Evolutionary conservation across 2,888 invertebrate genomes (phyloP).

Genomic region (Orthosia incerta): DNA sequence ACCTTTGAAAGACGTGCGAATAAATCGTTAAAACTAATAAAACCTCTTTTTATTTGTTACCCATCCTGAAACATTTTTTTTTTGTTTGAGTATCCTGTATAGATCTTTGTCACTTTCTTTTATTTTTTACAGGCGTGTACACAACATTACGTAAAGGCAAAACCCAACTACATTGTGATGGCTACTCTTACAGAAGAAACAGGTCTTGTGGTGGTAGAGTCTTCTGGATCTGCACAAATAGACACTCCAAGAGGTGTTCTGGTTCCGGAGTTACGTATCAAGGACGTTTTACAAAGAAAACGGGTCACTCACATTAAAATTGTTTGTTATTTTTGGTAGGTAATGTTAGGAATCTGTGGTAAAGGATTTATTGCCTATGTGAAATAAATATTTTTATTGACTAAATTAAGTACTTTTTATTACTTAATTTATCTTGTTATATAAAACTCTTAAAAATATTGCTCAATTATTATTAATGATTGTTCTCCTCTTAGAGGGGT

Average conservation of each 20-base stretch:
- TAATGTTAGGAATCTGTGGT: neutral
- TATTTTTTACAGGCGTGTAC: slow-evolving; percentile 25
- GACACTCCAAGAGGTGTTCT: neutral
- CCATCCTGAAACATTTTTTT: neutral
- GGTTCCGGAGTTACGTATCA: slow-evolving; percentile 23
- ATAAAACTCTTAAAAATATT: neutral
- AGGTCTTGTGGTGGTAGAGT: slow-evolving; percentile 23
- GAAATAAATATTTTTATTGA: too few relatives aligned
- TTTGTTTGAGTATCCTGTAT: neutral
- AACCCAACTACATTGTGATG: slow-evolving; percentile 24
- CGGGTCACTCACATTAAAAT: slow-evolving; percentile 25
- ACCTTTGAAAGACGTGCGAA: neutral
- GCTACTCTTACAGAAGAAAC: slow-evolving; percentile 62
- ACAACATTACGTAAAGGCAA: slow-evolving; percentile 1
- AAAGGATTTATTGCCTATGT: neutral
- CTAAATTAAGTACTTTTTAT: too few relatives aligned
- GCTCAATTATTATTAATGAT: neutral
- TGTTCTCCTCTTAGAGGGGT: slow-evolving; percentile 19
- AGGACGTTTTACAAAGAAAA: slow-evolving; percentile 14
- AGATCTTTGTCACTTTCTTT: neutral
- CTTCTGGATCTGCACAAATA: slow-evolving; percentile 63
- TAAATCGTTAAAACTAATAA: slow-evolving; percentile 3
- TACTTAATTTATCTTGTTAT: too few relatives aligned
- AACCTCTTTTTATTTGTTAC: neutral
- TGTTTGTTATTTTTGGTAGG: neutral